Base-by-base conservation (phyloP, 2,888 invertebrate species). In the Xanthia icteritia region DNA sequence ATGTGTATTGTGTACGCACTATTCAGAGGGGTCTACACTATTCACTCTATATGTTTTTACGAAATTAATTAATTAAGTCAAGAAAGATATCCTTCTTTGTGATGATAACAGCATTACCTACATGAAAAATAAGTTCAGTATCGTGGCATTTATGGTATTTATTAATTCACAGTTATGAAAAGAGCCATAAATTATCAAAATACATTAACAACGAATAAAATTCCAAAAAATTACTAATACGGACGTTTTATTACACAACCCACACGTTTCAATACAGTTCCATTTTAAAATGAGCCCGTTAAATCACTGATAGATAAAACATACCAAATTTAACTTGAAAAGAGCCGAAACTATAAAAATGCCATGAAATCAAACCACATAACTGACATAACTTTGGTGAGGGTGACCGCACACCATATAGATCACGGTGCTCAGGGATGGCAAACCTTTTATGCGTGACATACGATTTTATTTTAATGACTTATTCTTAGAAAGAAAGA, bases 321-420 rank as follows among this genome's bases (percentile, higher is more conserved):
- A 77, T 76, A 56, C 36, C 70, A 64, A 36, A 68, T 39, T 73
- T 48, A 68, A 73, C 64, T 70, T 84, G 54, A 78, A 86, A 87
- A 79, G 81, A 63, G 78, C 79, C 85, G 61, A 76, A 87, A 75
- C 71, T 81, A 45, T 80, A 45, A 77, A 79, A 78, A 63, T 23
- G 0, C 20, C 77, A 72, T 88, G 77, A 86, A 84, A 76, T 64
- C 15, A 66, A 51, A 63, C 65, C 63, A 42, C 65, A 70, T 73
- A 60, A n/a, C 64, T 67, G 60, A 42, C 65, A 70, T 73, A 60
- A n/a, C 64, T 67, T 73, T 23, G 61, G 61, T 67, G 61, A 60
- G 64, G 15, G 64, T 69, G 72, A 74, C 80, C 78, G 73, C 84
- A 60, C 56, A 60, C 48, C 42, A 51, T 61, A 58, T 58, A 54